Percentiles rank a stretch among this genome's conserved stretches.
These are phyloP conservation scores for Premnoplex brunnescens DNA, from an alignment of 2,797 vertebrate species.

Conservation along the genomic window DNA sequence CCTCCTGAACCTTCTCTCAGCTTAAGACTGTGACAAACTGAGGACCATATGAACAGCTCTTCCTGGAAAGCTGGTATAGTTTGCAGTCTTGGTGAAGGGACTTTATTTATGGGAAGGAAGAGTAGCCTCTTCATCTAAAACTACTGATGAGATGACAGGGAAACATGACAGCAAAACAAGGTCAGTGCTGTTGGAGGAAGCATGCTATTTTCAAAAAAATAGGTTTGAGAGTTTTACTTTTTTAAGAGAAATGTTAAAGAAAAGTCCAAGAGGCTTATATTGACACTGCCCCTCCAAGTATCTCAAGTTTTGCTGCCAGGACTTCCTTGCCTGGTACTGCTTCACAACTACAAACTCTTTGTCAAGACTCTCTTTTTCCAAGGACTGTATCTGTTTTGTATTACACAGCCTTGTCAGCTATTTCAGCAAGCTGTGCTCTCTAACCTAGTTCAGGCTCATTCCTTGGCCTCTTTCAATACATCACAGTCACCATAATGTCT, in stretches of 20 bases:
- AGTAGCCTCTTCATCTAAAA: neutral
- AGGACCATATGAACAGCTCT: neutral
- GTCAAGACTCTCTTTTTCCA: neutral
- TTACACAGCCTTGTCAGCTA: slow-evolving; percentile 1
- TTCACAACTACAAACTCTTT: neutral
- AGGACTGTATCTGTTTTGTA: neutral
- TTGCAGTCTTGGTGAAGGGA: neutral
- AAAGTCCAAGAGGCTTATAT: neutral
- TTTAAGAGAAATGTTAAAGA: neutral
- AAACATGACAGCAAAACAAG: neutral
- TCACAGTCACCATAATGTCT: slow-evolving; percentile 26
- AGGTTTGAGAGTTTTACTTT: neutral
- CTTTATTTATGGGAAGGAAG: neutral
- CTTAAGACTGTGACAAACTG: neutral
- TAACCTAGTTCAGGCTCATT: slow-evolving; percentile 50
- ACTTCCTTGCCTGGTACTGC: neutral
- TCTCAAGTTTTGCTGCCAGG: neutral
- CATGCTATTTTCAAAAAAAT: neutral
- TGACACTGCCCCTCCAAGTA: neutral
- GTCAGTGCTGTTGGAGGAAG: neutral
- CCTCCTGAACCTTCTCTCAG: neutral
- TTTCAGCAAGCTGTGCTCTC: slow-evolving; percentile 35
- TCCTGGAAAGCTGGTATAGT: neutral
- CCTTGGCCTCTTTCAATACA: slow-evolving; percentile 29
- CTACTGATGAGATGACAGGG: neutral